These are phyloP conservation scores for Tachina grossa DNA, from an alignment of 2,888 invertebrate genomes.

Conservation along the genomic window DNA sequence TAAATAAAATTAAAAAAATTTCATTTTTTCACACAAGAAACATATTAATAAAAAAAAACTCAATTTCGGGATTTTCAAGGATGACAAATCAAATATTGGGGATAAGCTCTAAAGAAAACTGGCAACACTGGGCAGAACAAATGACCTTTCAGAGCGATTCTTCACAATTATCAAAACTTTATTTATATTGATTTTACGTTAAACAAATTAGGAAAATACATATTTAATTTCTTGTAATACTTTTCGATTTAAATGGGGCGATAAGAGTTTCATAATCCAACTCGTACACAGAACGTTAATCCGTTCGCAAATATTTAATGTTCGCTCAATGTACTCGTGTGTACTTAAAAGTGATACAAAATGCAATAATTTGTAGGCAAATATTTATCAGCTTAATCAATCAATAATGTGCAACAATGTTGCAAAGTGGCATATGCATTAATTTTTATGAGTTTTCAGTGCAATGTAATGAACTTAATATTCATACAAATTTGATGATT, in stretches of 20 bases:
- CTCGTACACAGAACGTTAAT: constrained; percentile 40
- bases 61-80: too few relatives aligned
- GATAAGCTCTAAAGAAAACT: too few relatives aligned
- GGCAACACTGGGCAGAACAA: too few relatives aligned
- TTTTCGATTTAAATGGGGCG: constrained; percentile 20
- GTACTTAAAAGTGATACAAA: constrained; percentile 1
- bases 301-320: constrained; percentile 45
- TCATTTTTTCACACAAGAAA: too few relatives aligned
- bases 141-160: neutral
- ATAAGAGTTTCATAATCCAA: constrained; percentile 24
- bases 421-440: constrained; percentile 49
- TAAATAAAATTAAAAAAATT: too few relatives aligned
- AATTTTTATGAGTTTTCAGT: neutral
- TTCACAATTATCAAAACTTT: constrained; percentile 4
- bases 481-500: neutral
- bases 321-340: constrained; percentile 13
- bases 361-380: constrained; percentile 36
- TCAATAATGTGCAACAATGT: constrained; percentile 49
- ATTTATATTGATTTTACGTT: constrained; percentile 13
- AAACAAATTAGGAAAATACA: neutral
- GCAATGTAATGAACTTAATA: neutral
- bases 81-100: too few relatives aligned
- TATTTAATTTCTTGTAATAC: constrained; percentile 3
- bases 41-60: too few relatives aligned
- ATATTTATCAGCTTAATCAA: constrained; percentile 33